phyloP scores from a whole-genome alignment of 2,888 invertebrate genomes.

The Matsumyia berberina region DNA sequence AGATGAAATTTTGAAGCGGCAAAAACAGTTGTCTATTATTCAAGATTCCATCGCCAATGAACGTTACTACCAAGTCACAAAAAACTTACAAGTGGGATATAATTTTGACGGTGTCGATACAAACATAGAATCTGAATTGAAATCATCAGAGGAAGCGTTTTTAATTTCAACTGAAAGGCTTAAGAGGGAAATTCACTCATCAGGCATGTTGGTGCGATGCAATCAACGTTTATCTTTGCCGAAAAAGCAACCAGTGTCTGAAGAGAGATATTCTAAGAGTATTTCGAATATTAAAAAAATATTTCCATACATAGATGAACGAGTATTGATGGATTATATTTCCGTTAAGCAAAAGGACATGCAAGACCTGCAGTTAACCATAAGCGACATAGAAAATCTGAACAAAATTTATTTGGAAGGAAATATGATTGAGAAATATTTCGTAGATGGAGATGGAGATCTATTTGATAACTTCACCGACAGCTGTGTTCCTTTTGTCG shows the following conservation, averaged over 20 bases:
- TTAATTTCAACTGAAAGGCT: conserved; percentile 80
- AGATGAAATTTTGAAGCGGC: conserved; percentile 83
- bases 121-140: conserved; percentile 68
- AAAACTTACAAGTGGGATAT: conserved; percentile 83
- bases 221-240: conserved; percentile 78
- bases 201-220: conserved; percentile 81
- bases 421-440: conserved; percentile 79
- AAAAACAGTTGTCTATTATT: conserved; percentile 83
- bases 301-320: conserved; percentile 77
- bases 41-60: conserved; percentile 83
- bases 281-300: conserved; percentile 65
- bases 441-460: conserved; percentile 82
- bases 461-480: conserved; percentile 84
- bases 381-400: conserved; percentile 79
- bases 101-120: conserved; percentile 78
- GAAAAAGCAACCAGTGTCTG: conserved; percentile 51
- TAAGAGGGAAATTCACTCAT: conserved; percentile 80
- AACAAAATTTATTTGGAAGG: conserved; percentile 78
- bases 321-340: conserved; percentile 55
- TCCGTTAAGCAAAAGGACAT: conserved; percentile 57
- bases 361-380: conserved; percentile 71
- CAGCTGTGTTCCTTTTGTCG: conserved; percentile 46
- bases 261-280: conserved; percentile 57
- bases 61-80: conserved; percentile 83
- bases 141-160: conserved; percentile 79